Base-by-base conservation (phyloP, 2,888 invertebrate genomes). In the Chymomyza amoena region DNA sequence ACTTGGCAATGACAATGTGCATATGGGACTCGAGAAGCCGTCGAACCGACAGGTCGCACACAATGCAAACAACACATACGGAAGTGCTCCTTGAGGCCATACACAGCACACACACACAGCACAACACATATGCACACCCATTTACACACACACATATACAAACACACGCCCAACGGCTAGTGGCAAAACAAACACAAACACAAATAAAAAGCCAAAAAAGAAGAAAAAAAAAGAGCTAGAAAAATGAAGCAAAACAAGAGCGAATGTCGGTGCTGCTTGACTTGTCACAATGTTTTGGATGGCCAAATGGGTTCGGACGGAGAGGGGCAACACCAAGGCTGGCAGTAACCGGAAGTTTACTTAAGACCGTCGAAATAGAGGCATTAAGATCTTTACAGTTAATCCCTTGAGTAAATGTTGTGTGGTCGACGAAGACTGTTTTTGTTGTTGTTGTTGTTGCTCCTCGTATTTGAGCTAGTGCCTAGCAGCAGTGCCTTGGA, bases 341-440 rank as follows among this genome's bases (percentile, higher is more conserved):
- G 76, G 73, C 77, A 25, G 20, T 25, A 57, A 57, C 57, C 57
- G 87, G 83, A 83, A 87, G 83, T 86, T 89, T 87, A 89, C 87
- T 88, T 87, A 87, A 88, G 86, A 86, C 77, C 87, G 86, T 83
- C 83, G 88, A 89, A 89, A 89, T 88, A 87, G 84, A 85, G 85
- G 85, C 86, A 86, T 86, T 86, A 87, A 87, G 88, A 86, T 87
- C 89, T 89, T 89, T 89, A 78, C 81, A 86, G 89, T 89, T 90
- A 89, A 89, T 90, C 89, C 89, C 89, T 77, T 89, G 89, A 89
- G 89, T 81, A 89, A 90, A 89, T 85, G 89, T 84, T 84, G 78
- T 81, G 79, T 72, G 77, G 54, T 56, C 68, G 59, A 66, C 64
- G 56, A 68, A 56, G 61, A 64, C 59, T 45, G 61, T 45, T 59